Evolutionary conservation across 2,113 vertebrate species (phyloP), one percentile per base, ranked within the genome.

Genomic region (Acrocephalus arundinaceus): DNA sequence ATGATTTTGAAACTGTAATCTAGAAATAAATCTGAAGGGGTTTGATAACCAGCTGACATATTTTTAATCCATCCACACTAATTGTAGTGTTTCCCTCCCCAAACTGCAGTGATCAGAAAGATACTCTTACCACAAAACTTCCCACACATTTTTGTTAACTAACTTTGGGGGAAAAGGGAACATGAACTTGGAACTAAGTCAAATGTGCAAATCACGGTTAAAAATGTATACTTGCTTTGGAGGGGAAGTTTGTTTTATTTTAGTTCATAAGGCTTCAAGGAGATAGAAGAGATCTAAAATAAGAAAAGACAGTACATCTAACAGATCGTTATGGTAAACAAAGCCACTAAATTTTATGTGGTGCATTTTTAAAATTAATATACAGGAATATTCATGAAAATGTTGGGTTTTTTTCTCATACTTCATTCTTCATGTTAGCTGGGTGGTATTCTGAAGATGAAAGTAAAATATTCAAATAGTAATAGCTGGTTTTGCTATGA

Each of bases 171-270:
- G n/a, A 94, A 85, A 85, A 89, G 59, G 83, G 93, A 96, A 96
- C 90, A 89, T 95, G 93, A 96, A 94, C 93, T 95, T 96, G 95
- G 94, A 97, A 91, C 87, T 72, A 94, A 90, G 90, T 94, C 87
- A 96, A 95, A 94, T 96, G 90, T 97, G 93, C 90, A 95, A 96
- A 95, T 95, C 92, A 75, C 0, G 0, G 86, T 90, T 97, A 94
- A 95, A 96, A 97, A 95, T 92, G 93, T 77, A 71, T 77, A 23
- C 80, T 94, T 94, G 95, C 79, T 84, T 92, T 92, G 83, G 85
- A 90, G 88, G 91, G 73, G 70, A 92, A 71, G 58, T 86, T 93
- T 96, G 70, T 57, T 90, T 93, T 96, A 89, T 94, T 96, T 96
- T 92, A 93, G 83, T 93, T 96, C 54, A 19, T 67, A 93, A 94